Base-by-base conservation (phyloP, 2,888 invertebrate species). In the Meliscaeva auricollis region DNA sequence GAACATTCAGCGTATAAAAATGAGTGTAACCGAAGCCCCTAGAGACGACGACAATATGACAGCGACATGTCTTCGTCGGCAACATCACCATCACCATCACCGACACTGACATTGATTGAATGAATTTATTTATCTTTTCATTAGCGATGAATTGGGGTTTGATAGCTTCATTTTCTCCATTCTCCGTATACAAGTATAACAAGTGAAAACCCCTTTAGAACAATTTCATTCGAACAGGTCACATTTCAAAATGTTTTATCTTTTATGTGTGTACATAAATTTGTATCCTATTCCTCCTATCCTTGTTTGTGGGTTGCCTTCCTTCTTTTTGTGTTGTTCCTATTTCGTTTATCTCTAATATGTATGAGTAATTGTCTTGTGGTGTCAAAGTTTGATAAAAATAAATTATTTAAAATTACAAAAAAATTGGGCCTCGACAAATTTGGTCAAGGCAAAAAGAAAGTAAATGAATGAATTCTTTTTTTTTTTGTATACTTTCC, bases 51-150 rank as follows among this genome's bases (percentile, higher is more conserved):
- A 52, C 66, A 22, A 66, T 32, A 32, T 41, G 50, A 62, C 70
- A 44, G 30, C 60, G 20, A 46, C 41, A 74, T 66, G 35, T 66
- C 50, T 50, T 50, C 50, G 6, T 66, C 60, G 26, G 3, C 66
- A 38, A 32, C 26, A 6, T 3, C n/a, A 17, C 50, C 17, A 17
- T 20, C 13, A n/a, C 41, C 32, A 32, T 46, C 58, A 72, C 13
- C 30, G 11, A 20, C 15, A 41, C 52, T 56, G 77, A 64, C 79
- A 64, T 79, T 83, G 83, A 83, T 79, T 83, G 69, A 83, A 78
- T 64, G 69, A 56, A 64, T 74, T 74, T 74, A 83, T 79, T 79
- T 70, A 64, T 83, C 58, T 74, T 74, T 78, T 62, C 56, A 74
- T 64, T 64, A 69, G 15, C 44, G 58, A 54, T 38, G 54, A 56